A percentile compares a stretch with the other conserved stretches of the same genome.
phyloP scores from a whole-genome alignment of 2,888 invertebrate species.

The Cinara cedri region DNA sequence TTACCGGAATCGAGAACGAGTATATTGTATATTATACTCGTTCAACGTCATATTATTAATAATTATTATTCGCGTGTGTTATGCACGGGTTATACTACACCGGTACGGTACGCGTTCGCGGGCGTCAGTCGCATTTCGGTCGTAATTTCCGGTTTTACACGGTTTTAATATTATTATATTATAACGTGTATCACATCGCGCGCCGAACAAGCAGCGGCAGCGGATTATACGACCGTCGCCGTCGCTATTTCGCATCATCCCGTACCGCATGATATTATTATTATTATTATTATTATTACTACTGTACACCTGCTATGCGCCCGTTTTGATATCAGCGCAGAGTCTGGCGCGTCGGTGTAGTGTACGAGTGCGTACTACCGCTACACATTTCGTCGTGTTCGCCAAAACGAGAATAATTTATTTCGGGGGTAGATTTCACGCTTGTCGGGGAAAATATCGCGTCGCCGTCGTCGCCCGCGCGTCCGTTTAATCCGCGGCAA shows the following conservation, averaged over 20 bases:
- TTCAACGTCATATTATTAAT: too few relatives aligned
- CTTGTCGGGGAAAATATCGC: slow-evolving; percentile 41
- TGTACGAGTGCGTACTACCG: not conserved
- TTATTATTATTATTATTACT: too few relatives aligned
- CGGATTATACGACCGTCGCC: not conserved
- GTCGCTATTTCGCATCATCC: too few relatives aligned
- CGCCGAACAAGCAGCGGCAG: not conserved
- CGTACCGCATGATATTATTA: too few relatives aligned
- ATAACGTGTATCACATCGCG: too few relatives aligned
- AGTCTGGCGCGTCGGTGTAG: not conserved
- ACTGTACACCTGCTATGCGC: too few relatives aligned
- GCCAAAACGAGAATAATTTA: slow-evolving; percentile 46
- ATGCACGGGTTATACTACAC: too few relatives aligned
- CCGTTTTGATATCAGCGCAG: too few relatives aligned
- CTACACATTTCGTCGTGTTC: not conserved
- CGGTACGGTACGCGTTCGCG: not conserved
- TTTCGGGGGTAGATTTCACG: slow-evolving; percentile 48
- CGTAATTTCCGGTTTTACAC: slow-evolving; percentile 49
- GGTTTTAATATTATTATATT: slow-evolving; percentile 27
- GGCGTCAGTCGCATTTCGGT: slow-evolving; percentile 35
- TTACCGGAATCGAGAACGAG: too few relatives aligned
- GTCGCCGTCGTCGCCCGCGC: not conserved
- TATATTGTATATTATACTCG: too few relatives aligned
- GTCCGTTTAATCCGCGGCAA: slow-evolving; percentile 39
- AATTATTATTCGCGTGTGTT: too few relatives aligned